Conservation (phyloP, 2,888 invertebrate species). For the Heteropelma amictum region DNA sequence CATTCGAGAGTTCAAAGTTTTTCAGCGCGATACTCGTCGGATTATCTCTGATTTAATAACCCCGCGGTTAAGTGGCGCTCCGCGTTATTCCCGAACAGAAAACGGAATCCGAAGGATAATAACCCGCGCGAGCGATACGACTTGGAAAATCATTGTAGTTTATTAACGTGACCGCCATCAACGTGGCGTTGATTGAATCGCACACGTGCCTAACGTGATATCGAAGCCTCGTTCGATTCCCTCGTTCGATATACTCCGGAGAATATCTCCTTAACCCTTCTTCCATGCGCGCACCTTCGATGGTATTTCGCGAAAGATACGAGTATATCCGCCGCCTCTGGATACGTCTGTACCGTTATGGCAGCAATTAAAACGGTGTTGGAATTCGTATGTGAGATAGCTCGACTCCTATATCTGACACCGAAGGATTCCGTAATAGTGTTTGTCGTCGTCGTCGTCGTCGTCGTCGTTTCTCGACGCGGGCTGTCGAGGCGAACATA, state of each 20-base stretch:
- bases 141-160: not conserved
- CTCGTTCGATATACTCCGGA: conserved; percentile 2
- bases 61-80: not conserved
- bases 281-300: not conserved
- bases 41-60: not conserved
- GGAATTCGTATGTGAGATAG: conserved; percentile 68
- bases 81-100: not conserved
- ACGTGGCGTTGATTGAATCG: conserved; percentile 37
- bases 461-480: conserved; percentile 17
- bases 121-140: not conserved
- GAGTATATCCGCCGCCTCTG: conserved; percentile 11
- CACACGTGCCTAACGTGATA: conserved; percentile 24
- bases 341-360: conserved; percentile 70
- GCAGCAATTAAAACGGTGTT: conserved; percentile 77
- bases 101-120: not conserved
- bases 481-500: conserved; percentile 11
- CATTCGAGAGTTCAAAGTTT: too few relatives aligned
- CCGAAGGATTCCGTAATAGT: conserved; percentile 50
- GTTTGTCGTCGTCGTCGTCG: not conserved
- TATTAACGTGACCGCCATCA: conserved; percentile 17
- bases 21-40: too few relatives aligned
- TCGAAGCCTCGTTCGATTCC: not conserved
- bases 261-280: not conserved
- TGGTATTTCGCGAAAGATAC: conserved; percentile 15
- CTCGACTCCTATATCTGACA: conserved; percentile 60